A percentile compares a stretch with the other conserved stretches of the same genome.
These are phyloP conservation scores for Gymnodraco acuticeps DNA, from an alignment of 2,797 vertebrate species.

Conservation along the genomic window DNA sequence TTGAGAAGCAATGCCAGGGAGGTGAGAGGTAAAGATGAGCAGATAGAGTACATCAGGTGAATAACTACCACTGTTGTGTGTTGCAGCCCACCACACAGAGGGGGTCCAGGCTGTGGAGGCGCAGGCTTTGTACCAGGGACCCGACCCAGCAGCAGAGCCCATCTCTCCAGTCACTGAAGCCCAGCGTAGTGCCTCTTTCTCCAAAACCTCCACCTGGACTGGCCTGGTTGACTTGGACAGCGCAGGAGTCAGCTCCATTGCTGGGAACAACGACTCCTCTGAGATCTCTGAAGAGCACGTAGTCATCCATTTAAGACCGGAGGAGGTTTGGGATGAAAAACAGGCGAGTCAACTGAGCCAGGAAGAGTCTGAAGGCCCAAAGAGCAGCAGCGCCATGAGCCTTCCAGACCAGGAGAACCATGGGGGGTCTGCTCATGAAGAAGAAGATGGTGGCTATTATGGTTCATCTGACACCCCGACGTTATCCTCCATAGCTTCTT, in stretches of 20 bases:
- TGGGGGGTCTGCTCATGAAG: slow-evolving; percentile 80
- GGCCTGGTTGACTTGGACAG: slow-evolving; percentile 73
- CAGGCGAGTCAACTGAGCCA: slow-evolving; percentile 18
- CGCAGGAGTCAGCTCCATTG: slow-evolving; percentile 63
- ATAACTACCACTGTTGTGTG: slow-evolving; percentile 52
- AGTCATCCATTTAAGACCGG: slow-evolving; percentile 76
- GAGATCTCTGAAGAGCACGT: slow-evolving; percentile 86
- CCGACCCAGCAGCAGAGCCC: slow-evolving; percentile 41
- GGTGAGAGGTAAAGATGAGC: slow-evolving; percentile 6
- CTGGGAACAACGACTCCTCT: slow-evolving; percentile 69
- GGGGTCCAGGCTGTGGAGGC: slow-evolving; percentile 72
- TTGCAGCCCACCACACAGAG: slow-evolving; percentile 73
- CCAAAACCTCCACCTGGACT: slow-evolving; percentile 77
- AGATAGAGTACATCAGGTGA: slow-evolving; percentile 43
- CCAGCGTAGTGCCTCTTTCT: slow-evolving; percentile 41
- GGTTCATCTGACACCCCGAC: slow-evolving; percentile 52
- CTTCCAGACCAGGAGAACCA: slow-evolving; percentile 63
- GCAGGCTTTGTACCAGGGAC: slow-evolving; percentile 47
- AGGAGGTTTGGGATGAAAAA: slow-evolving; percentile 53
- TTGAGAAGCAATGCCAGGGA: slow-evolving; percentile 1
- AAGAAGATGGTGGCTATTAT: slow-evolving; percentile 52
- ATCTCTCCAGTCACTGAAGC: slow-evolving; percentile 50
- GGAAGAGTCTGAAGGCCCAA: slow-evolving; percentile 40
- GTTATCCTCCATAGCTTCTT: slow-evolving; percentile 50
- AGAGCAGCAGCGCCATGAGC: slow-evolving; percentile 38